A percentile compares a stretch with the other conserved stretches of the same genome.
Conservation (phyloP, 2,113 vertebrate species). For the cattle (Bos taurus) region ARS-UCD2.0 NC_037331.1:87523501-87524000, state of each 20-base stretch:
- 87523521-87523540: neutral
- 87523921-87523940: neutral
- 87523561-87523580: neutral
- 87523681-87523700: neutral
- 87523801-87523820: neutral
- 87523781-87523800: neutral
- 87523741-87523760: neutral
- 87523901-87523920: neutral
- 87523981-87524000: neutral
- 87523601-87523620: neutral
- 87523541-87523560: fast-evolving
- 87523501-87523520: neutral
- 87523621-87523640: neutral
- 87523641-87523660: neutral
- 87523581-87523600: neutral
- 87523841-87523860: neutral
- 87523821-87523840: neutral
- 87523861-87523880: neutral
- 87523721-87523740: neutral
- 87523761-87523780: neutral
- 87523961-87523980: neutral
- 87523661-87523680: neutral
- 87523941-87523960: neutral
- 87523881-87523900: neutral
- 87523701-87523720: neutral